phyloP scores from a whole-genome alignment of 2,113 vertebrate genomes.

The Thamnaconus septentrionalis region DNA sequence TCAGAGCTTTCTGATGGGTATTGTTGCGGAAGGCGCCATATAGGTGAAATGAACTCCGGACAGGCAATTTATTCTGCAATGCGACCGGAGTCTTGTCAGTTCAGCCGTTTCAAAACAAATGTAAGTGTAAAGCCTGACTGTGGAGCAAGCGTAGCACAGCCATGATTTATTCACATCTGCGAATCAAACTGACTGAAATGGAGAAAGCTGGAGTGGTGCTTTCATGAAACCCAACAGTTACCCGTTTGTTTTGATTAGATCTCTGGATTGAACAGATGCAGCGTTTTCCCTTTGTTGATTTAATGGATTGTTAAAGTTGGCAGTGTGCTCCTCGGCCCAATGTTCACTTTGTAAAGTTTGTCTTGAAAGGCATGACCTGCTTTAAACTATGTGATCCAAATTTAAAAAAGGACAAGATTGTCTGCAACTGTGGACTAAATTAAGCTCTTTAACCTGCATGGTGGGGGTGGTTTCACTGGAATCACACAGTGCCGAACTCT shows the following conservation, averaged over 20 bases:
- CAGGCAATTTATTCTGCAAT: slow-evolving; percentile 29
- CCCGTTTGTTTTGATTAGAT: background rate
- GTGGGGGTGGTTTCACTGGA: too few relatives aligned
- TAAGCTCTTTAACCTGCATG: too few relatives aligned
- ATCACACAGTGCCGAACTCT: too few relatives aligned
- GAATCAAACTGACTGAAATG: slow-evolving; percentile 17
- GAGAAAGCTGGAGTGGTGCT: background rate
- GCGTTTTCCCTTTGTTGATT: background rate
- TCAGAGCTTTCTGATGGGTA: slow-evolving; percentile 3
- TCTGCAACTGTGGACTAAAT: too few relatives aligned
- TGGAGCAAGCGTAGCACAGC: slow-evolving; percentile 1
- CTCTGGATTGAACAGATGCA: background rate
- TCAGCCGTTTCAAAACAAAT: slow-evolving; percentile 23
- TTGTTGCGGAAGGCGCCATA: slow-evolving; percentile 1
- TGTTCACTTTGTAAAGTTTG: too few relatives aligned
- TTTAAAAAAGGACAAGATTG: too few relatives aligned
- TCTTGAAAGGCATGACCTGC: too few relatives aligned
- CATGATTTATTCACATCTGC: slow-evolving; percentile 16
- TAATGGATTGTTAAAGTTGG: background rate
- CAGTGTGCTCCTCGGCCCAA: too few relatives aligned
- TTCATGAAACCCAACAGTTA: slow-evolving; percentile 11
- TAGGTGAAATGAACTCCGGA: slow-evolving; percentile 11
- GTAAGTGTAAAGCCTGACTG: slow-evolving; percentile 25
- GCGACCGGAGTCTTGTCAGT: slow-evolving; percentile 14
- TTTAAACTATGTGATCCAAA: too few relatives aligned